phyloP scores from a whole-genome alignment of 1,140 invertebrate genomes.

The Drosophila pachea region DNA sequence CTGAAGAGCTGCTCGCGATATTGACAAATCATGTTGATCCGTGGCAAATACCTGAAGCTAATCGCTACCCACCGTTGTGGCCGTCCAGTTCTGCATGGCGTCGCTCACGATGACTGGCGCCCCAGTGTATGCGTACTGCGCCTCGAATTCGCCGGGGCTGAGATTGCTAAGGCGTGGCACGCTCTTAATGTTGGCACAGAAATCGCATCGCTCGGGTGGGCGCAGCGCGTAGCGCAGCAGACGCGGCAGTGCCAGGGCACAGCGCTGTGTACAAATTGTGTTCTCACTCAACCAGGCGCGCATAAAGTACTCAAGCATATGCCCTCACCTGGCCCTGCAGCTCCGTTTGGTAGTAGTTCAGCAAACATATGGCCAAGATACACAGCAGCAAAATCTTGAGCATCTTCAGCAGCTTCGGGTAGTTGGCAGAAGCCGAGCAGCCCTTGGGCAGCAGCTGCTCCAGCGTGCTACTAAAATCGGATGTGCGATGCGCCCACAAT shows the following conservation, averaged over 20 bases:
- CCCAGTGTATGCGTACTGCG: constrained; percentile 86
- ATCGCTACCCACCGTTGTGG: constrained; percentile 80
- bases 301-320: neutral
- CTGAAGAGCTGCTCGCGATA: constrained; percentile 80
- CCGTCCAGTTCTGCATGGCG: constrained; percentile 88
- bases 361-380: constrained; percentile 10
- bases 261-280: constrained; percentile 79
- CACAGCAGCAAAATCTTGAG: constrained; percentile 12
- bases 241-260: constrained; percentile 82
- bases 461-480: constrained; percentile 14
- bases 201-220: constrained; percentile 86
- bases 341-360: constrained; percentile 52
- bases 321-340: constrained; percentile 47
- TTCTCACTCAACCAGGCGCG: too few relatives aligned
- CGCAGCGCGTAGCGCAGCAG: constrained; percentile 83
- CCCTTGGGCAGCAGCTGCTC: constrained; percentile 15
- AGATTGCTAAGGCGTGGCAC: constrained; percentile 84
- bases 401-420: constrained; percentile 18
- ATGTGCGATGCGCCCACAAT: constrained; percentile 30
- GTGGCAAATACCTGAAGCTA: too few relatives aligned
- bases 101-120: constrained; percentile 91
- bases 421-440: neutral
- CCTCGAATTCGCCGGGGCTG: constrained; percentile 84
- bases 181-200: constrained; percentile 83
- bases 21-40: neutral